Percentiles rank a stretch among this genome's conserved stretches.
These are phyloP conservation scores for Lycaon pictus DNA, from an alignment of 2,113 vertebrate genomes.

Conservation along the genomic window DNA sequence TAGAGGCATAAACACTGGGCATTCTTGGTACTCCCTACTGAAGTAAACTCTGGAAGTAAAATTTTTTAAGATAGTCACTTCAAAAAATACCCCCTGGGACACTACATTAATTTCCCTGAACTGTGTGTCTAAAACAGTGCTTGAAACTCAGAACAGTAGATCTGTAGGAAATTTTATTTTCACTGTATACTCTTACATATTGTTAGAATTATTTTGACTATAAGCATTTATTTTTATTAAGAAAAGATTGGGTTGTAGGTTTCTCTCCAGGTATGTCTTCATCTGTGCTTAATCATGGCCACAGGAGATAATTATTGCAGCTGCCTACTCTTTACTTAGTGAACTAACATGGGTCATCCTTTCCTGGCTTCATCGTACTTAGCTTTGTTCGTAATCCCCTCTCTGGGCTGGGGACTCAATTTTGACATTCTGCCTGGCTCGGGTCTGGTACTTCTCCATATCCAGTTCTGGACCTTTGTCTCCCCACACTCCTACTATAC, in stretches of 20 bases:
- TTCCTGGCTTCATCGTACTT: neutral
- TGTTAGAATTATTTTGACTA: neutral
- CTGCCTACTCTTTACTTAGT: neutral
- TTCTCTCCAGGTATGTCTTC: neutral
- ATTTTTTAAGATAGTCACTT: neutral
- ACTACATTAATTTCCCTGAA: neutral
- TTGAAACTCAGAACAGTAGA: neutral
- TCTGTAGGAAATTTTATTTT: neutral
- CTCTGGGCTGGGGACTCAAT: no score
- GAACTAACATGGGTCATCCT: fast-evolving
- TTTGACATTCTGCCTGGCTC: neutral
- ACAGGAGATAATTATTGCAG: neutral
- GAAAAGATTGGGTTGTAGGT: neutral
- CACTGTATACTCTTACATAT: neutral
- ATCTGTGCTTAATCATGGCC: no score
- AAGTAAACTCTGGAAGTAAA: neutral
- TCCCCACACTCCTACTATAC: no score
- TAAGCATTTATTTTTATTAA: neutral
- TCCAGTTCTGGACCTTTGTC: neutral
- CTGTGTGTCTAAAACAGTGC: neutral
- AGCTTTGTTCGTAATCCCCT: neutral
- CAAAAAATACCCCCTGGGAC: fast-evolving
- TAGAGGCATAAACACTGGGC: fast-evolving
- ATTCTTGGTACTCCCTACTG: neutral
- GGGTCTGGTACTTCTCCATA: neutral